These are phyloP conservation scores for Vireo griseus DNA, from an alignment of 2,797 vertebrate species.

Conservation along the genomic window DNA sequence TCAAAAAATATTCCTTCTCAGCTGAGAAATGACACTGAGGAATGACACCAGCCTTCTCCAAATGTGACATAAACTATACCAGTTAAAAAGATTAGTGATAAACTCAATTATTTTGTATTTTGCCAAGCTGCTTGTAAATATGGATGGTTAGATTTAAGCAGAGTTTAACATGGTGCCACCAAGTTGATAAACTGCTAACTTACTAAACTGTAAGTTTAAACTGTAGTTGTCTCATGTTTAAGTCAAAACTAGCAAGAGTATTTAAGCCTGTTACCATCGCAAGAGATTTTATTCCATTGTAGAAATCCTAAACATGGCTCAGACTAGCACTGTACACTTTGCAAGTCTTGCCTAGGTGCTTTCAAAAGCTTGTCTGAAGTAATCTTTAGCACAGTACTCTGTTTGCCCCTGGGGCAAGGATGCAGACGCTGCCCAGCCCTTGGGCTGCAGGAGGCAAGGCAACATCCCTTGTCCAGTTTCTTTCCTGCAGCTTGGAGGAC, in stretches of 20 bases:
- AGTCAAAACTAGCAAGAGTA: background rate
- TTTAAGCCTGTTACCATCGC: background rate
- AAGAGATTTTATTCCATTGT: background rate
- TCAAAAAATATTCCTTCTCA: background rate
- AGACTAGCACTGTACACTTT: background rate
- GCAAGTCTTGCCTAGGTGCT: background rate
- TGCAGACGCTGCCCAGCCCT: rapidly evolving
- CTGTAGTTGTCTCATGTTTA: background rate
- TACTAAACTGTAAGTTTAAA: background rate
- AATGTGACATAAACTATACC: background rate
- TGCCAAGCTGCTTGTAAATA: background rate
- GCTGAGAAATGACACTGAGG: background rate
- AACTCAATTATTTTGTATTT: background rate
- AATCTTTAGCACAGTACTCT: rapidly evolving
- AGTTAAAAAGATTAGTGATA: background rate
- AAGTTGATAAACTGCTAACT: background rate
- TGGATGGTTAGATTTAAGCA: background rate
- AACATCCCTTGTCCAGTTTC: rapidly evolving
- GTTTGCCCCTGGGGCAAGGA: background rate
- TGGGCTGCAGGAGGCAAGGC: background rate
- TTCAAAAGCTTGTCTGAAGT: background rate
- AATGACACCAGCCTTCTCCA: background rate
- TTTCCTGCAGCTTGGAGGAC: background rate
- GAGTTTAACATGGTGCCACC: background rate
- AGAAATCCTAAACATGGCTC: background rate